These are phyloP conservation scores for Caenorhabditis drosophilae DNA, from an alignment of 2,888 invertebrate genomes.

Conservation along the genomic window DNA sequence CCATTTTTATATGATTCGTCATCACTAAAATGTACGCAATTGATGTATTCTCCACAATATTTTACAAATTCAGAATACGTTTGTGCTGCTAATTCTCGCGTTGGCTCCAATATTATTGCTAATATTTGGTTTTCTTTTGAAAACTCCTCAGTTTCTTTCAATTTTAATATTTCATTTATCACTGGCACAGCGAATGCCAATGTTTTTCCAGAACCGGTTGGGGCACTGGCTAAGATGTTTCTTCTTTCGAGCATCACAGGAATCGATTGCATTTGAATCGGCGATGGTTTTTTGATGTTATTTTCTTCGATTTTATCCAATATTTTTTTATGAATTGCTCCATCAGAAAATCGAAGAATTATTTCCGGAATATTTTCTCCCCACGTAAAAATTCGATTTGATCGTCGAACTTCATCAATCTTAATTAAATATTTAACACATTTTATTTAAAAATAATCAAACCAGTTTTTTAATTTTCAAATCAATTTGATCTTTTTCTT, in stretches of 20 bases:
- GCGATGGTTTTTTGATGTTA: conserved; percentile 77
- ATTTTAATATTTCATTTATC: conserved; percentile 76
- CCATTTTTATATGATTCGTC: conserved; percentile 6
- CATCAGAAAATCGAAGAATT: conserved; percentile 56
- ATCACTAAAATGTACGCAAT: conserved; percentile 1
- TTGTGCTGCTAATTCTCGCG: conserved; percentile 84
- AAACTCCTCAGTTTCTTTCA: conserved; percentile 68
- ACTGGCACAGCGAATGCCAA: conserved; percentile 90
- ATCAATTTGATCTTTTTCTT: conserved; percentile 14
- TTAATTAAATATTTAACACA: conserved; percentile 1
- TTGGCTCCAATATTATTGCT: conserved; percentile 88
- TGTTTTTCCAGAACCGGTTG: conserved; percentile 94
- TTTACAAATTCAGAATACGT: conserved; percentile 28
- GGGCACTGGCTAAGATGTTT: conserved; percentile 89
- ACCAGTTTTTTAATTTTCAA: conserved; percentile 25
- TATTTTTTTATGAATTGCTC: conserved; percentile 32
- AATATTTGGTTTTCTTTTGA: conserved; percentile 70
- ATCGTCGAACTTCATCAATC: conserved; percentile 28
- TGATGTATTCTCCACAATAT: conserved; percentile 8
- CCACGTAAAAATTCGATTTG: conserved; percentile 64
- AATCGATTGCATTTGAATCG: conserved; percentile 90
- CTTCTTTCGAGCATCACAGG: conserved; percentile 79
- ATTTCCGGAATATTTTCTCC: conserved; percentile 63
- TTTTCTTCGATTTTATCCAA: conserved; percentile 19
- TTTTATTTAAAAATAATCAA: not conserved